Evolutionary conservation across 2,113 vertebrate genomes (phyloP).

Genomic region (Microcebus ravelobensis): DNA sequence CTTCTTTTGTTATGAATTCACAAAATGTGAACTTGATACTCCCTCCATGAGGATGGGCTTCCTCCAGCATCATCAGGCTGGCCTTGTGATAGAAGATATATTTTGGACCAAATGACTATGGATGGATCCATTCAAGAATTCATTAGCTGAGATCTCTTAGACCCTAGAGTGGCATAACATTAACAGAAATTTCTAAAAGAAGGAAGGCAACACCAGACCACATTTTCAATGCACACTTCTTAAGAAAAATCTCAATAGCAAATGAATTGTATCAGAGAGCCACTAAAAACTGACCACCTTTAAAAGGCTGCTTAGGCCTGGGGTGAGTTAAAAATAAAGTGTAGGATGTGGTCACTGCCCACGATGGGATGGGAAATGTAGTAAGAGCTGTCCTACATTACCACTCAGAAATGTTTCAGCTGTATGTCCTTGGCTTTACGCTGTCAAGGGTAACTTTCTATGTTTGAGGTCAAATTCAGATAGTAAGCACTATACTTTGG

Average conservation of each 20-base stretch:
- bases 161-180: not conserved
- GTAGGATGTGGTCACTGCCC: not conserved
- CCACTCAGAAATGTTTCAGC: not conserved
- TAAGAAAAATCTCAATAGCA: not conserved
- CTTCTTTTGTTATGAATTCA: constrained; percentile 25
- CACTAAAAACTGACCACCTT: not conserved
- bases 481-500: not conserved
- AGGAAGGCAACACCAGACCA: not conserved
- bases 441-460: not conserved
- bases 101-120: not conserved
- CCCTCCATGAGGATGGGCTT: not conserved
- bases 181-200: not conserved
- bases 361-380: rapidly evolving
- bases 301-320: not conserved
- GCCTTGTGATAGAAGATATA: not conserved
- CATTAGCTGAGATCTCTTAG: not conserved
- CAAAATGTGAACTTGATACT: not conserved
- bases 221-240: not conserved
- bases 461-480: not conserved
- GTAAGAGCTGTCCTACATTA: not conserved
- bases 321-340: not conserved
- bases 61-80: not conserved
- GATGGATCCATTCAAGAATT: not conserved
- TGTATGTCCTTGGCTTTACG: not conserved
- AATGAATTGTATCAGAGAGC: not conserved